A percentile compares a stretch with the other conserved stretches of the same genome.
Evolutionary conservation across 2,888 invertebrate genomes (phyloP).

Genomic region (Eilema depressum): DNA sequence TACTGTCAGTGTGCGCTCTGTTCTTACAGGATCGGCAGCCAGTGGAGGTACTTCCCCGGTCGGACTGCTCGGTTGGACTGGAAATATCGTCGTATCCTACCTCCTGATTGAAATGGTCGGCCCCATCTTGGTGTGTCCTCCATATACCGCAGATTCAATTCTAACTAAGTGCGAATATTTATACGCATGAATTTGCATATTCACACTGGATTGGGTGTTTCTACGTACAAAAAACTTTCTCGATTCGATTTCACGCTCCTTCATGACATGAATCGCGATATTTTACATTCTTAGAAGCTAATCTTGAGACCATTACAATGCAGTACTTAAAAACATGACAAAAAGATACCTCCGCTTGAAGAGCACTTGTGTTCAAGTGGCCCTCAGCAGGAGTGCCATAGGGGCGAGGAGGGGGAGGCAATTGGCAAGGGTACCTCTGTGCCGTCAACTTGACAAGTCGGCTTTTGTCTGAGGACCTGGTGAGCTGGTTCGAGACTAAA

Average conservation of each 20-base stretch:
- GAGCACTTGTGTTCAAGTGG: constrained; percentile 43
- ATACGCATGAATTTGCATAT: neutral
- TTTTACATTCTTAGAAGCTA: constrained; percentile 42
- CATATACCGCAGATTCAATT: too few species aligned
- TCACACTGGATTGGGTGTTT: neutral
- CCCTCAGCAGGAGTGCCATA: constrained; percentile 41
- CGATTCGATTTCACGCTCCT: neutral
- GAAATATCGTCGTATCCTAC: too few species aligned
- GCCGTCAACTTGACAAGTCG: constrained; percentile 82
- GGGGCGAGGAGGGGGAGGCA: constrained; percentile 37
- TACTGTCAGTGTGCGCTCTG: too few species aligned
- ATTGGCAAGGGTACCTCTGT: constrained; percentile 66
- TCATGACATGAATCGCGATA: constrained; percentile 3
- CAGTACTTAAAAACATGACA: constrained; percentile 62
- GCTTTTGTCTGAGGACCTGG: constrained; percentile 70
- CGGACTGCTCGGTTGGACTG: too few species aligned
- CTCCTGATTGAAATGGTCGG: too few species aligned
- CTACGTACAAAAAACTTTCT: neutral
- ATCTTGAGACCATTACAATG: constrained; percentile 58
- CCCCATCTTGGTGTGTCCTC: too few species aligned
- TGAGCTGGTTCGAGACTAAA: constrained; percentile 79
- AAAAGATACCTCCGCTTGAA: constrained; percentile 75
- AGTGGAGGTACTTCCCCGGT: too few species aligned
- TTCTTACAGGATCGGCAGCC: too few species aligned
- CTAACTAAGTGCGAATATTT: too few species aligned